These are phyloP conservation scores for Euzetes globulus DNA, from an alignment of 2,888 invertebrate genomes.

Conservation along the genomic window DNA sequence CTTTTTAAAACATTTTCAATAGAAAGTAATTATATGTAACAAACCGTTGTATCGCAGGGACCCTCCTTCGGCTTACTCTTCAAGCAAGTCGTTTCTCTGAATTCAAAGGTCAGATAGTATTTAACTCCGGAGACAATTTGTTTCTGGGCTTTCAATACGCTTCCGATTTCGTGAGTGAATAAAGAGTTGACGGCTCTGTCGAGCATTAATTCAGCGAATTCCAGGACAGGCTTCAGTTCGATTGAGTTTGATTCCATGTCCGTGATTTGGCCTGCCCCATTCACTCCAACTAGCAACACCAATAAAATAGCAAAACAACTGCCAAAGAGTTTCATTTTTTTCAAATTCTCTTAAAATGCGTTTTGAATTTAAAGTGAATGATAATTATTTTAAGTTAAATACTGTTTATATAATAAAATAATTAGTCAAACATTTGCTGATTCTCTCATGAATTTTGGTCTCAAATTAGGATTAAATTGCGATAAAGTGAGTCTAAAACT, in stretches of 20 bases:
- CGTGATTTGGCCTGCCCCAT: not conserved
- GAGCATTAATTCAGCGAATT: not conserved
- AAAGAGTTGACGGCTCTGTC: constrained; percentile 9
- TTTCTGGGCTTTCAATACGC: constrained; percentile 12
- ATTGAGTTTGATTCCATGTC: not conserved
- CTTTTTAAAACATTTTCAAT: too few species aligned
- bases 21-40: not conserved
- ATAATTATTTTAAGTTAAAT: not conserved
- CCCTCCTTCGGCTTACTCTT: not conserved
- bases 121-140: constrained; percentile 31
- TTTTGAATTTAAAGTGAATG: not conserved
- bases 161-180: constrained; percentile 19
- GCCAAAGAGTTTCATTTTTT: not conserved
- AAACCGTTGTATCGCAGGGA: not conserved
- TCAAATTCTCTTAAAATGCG: not conserved
- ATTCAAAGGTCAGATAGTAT: constrained; percentile 23
- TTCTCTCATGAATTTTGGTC: not conserved
- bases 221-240: not conserved
- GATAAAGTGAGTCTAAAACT: too few species aligned
- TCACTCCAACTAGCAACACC: not conserved
- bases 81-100: constrained; percentile 20
- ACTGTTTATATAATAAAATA: not conserved
- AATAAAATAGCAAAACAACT: not conserved
- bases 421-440: not conserved
- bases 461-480: not conserved